Evolutionary conservation across 2,888 invertebrate genomes (phyloP).

Genomic region (Trilocha varians): DNA sequence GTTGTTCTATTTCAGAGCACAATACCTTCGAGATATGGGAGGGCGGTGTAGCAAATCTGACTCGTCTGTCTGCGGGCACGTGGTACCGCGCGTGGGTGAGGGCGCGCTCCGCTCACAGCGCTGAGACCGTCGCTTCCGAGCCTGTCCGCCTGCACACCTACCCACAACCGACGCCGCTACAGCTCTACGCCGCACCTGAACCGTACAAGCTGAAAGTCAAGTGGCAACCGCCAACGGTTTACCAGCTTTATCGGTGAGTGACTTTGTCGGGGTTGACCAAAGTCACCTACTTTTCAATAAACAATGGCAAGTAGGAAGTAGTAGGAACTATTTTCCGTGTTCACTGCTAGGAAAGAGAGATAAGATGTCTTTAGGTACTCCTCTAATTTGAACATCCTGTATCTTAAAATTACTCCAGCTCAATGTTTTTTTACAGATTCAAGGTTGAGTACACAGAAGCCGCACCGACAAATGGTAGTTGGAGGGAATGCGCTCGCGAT

Average conservation of each 20-base stretch:
- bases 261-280: not conserved
- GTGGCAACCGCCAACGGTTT: constrained; percentile 75
- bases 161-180: constrained; percentile 79
- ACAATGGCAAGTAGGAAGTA: no score
- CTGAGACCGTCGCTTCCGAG: constrained; percentile 75
- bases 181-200: constrained; percentile 33
- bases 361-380: no score
- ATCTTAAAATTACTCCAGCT: not conserved
- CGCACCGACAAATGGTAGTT: constrained; percentile 41
- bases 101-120: constrained; percentile 79
- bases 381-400: not conserved
- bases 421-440: constrained; percentile 24
- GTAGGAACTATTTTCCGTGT: no score
- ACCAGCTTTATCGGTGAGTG: constrained; percentile 39
- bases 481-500: constrained; percentile 30
- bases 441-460: constrained; percentile 66
- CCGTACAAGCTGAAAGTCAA: constrained; percentile 71
- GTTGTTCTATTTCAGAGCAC: constrained; percentile 37
- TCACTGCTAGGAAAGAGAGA: no score
- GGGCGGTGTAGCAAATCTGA: constrained; percentile 59
- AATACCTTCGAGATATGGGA: constrained; percentile 55
- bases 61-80: constrained; percentile 77
- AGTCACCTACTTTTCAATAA: no score
- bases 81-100: constrained; percentile 83
- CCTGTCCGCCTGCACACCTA: constrained; percentile 78